Evolutionary conservation across 2,888 invertebrate genomes (phyloP), one percentile per base, ranked within the genome.

Genomic region (Octodonta nipae): DNA sequence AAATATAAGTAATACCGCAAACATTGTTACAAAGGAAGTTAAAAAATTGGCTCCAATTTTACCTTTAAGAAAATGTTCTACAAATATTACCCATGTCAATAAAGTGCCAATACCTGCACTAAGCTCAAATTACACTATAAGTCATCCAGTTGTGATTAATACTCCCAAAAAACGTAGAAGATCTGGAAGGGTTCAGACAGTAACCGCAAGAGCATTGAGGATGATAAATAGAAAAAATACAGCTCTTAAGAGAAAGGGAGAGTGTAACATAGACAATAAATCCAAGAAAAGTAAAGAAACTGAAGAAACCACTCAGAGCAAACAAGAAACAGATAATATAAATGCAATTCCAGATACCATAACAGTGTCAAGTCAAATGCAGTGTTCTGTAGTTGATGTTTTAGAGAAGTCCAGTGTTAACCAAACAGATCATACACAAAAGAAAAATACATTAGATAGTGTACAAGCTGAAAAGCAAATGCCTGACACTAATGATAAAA

Each of bases 101-200:
- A 64, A 61, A 47, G 54, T 64, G 13, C 62, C 62, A 5, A 63
- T 64, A 32, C 60, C 63, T 4, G 58, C 61, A 2, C 44, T 61
- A 28, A 52, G 55, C 5, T 56, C 59, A 8, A 45, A 45, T 15
- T 57, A 55, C 44, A 49, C 48, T 11, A 44, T 40, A n/a, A n/a
- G n/a, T n/a, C 22, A 22, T 10, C 22, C 11, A 22, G 10, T 10
- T 22, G 11, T 22, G n/a, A 22, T 22, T 22, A 22, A 22, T 11
- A 22, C 10, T n/a, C n/a, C n/a, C 36, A 33, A 33, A 17, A 20
- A 30, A 14, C 12, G 29, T 14, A 25, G 40, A n/a, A n/a, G n/a
- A n/a, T n/a, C n/a, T 36, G 20, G 40, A 34, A 26, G 22, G n/a
- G n/a, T n/a, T n/a, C 24, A 7, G 33, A 30, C 5, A 38, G 20